A percentile compares a stretch with the other conserved stretches of the same genome.
Evolutionary conservation across 2,797 vertebrate genomes (phyloP).

Genomic region (Telmatherina bonti): DNA sequence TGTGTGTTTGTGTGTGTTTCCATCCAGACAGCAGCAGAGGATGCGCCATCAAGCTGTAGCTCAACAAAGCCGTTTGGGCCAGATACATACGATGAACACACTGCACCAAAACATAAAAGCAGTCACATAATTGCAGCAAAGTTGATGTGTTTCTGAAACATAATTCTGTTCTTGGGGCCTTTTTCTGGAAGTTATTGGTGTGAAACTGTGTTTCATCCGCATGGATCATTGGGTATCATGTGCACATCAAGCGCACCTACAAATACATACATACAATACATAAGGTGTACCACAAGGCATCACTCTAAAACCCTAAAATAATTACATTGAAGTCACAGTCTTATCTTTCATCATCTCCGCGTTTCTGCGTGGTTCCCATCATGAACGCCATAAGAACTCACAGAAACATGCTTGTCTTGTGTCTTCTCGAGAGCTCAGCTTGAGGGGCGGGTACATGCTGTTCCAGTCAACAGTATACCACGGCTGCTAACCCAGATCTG

Average conservation of each 20-base stretch:
- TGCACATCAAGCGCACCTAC: neutral
- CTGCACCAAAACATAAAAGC: neutral
- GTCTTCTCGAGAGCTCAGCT: slow-evolving; percentile 41
- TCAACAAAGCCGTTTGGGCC: no score
- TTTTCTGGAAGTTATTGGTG: neutral
- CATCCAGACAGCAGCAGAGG: neutral
- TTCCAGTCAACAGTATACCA: slow-evolving; percentile 63
- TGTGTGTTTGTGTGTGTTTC: slow-evolving; percentile 4
- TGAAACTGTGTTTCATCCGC: neutral
- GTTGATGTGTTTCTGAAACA: slow-evolving; percentile 20
- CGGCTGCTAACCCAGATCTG: slow-evolving; percentile 71
- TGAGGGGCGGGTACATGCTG: slow-evolving; percentile 68
- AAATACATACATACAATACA: slow-evolving; percentile 15
- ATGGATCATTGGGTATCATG: slow-evolving; percentile 3
- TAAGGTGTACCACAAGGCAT: slow-evolving; percentile 10
- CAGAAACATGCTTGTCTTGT: slow-evolving; percentile 9
- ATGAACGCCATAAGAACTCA: slow-evolving; percentile 16
- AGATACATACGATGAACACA: neutral
- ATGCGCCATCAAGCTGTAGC: no score
- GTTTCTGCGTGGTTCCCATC: neutral
- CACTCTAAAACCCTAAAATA: slow-evolving; percentile 15
- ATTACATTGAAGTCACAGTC: slow-evolving; percentile 17
- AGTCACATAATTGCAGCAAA: neutral
- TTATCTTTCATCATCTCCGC: slow-evolving; percentile 3
- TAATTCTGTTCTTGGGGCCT: neutral